Conservation (phyloP, 23 tunicate genomes). For the Pegea sp. region DNA sequence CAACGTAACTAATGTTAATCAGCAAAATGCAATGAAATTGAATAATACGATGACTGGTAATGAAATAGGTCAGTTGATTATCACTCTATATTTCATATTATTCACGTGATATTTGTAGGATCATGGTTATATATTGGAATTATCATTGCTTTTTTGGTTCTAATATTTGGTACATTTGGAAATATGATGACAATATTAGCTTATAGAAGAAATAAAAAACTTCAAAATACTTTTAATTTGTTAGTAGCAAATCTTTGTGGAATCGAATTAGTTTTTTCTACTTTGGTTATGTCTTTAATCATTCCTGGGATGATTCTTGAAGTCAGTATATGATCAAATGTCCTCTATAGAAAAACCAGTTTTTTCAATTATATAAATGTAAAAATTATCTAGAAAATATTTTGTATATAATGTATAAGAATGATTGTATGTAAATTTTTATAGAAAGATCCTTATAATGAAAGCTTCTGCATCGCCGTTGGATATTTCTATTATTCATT, state of each 20-base stretch:
- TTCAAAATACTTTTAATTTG: slow-evolving; percentile 74
- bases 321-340: slow-evolving; percentile 17
- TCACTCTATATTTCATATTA: not conserved
- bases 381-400: too few relatives aligned
- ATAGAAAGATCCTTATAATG: slow-evolving; percentile 18
- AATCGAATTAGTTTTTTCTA: slow-evolving; percentile 50
- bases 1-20: too few relatives aligned
- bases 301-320: slow-evolving; percentile 31
- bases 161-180: slow-evolving; percentile 64
- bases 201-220: slow-evolving; percentile 47
- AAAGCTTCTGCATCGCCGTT: slow-evolving; percentile 27
- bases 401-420: too few relatives aligned
- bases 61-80: too few relatives aligned
- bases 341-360: not conserved
- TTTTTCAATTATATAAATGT: not conserved
- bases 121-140: slow-evolving; percentile 32
- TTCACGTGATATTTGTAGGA: slow-evolving; percentile 8
- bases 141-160: slow-evolving; percentile 27
- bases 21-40: too few relatives aligned
- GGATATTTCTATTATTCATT: slow-evolving; percentile 56
- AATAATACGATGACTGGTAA: too few relatives aligned
- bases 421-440: not conserved
- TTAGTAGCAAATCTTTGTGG: slow-evolving; percentile 65
- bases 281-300: slow-evolving; percentile 35
- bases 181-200: slow-evolving; percentile 83